Base-by-base conservation (phyloP, 2,888 invertebrate species). In the Spicauda simplicius region DNA sequence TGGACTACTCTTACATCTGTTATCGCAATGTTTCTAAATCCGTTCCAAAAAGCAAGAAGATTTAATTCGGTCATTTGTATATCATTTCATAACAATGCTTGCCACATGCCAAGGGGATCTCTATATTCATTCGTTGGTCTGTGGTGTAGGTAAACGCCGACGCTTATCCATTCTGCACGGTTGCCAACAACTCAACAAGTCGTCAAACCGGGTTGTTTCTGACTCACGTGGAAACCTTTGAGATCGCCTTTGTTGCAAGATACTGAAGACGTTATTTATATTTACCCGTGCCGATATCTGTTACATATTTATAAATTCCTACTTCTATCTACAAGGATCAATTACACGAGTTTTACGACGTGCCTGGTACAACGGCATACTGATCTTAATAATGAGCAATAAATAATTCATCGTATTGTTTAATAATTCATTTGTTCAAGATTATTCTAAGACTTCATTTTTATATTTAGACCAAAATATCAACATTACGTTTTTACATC, bases 161-260 rank as follows among this genome's bases (percentile, higher is more conserved):
- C 45, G 45, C n/a, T 3, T 12, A 45, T 45, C n/a, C 45, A 45
- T 45, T 45, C n/a, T 45, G 45, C 45, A n/a, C 45, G 45, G 45
- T 45, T n/a, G 45, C n/a, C n/a, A 45, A n/a, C 6, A 45, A n/a
- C n/a, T 45, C n/a, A 45, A n/a, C 6, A 45, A n/a, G 45, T 45
- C n/a, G 45, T 45, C 45, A 45, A 45, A 45, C 45, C 45, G 45
- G 45, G 45, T 45, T 45, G 45, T 45, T 45, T 45, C n/a, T 45
- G 45, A 45, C 45, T 45, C 45, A 45, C 45, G 6, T n/a, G 45
- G n/a, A 45, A 45, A 45, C 45, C 45, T 45, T 45, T 45, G 6
- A 45, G 45, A 45, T 45, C 45, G 12, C 45, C 45, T 45, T 45
- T 45, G 45, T 45, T 45, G 4, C 0, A 45, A 45, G n/a, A 45